Evolutionary conservation across 2,888 invertebrate species (phyloP).

Genomic region (Himalopsyche anomala): DNA sequence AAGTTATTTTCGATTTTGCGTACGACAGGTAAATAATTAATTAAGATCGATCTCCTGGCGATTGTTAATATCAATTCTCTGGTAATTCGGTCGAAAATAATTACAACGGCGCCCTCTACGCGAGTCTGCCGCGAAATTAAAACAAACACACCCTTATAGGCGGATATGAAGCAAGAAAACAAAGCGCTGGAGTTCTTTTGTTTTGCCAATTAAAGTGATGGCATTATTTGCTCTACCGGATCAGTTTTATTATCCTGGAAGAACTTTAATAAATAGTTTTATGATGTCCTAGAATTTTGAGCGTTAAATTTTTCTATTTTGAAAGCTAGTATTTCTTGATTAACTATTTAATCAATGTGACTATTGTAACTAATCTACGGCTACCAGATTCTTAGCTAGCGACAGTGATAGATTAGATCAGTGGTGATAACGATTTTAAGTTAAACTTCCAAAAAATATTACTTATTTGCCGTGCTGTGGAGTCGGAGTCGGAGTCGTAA

Average conservation of each 20-base stretch:
- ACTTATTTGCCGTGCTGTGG: too few relatives aligned
- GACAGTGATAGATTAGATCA: too few relatives aligned
- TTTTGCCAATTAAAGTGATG: too few relatives aligned
- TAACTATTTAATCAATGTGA: neutral
- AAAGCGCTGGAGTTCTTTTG: too few relatives aligned
- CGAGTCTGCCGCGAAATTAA: neutral
- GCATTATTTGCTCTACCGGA: too few relatives aligned
- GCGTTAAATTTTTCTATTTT: neutral
- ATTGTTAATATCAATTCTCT: neutral
- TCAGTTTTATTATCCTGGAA: too few relatives aligned
- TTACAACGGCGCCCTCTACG: neutral
- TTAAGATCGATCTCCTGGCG: slow-evolving; percentile 4
- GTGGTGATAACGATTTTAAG: too few relatives aligned
- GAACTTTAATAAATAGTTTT: too few relatives aligned
- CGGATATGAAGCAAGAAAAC: neutral
- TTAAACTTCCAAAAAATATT: too few relatives aligned
- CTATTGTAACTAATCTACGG: neutral
- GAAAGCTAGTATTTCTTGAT: neutral
- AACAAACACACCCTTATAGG: neutral
- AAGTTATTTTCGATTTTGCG: neutral
- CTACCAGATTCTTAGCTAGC: too few relatives aligned
- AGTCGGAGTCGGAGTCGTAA: too few relatives aligned
- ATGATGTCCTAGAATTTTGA: neutral
- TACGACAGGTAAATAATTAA: neutral
- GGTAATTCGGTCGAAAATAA: neutral